Base-by-base conservation (phyloP, 1,140 invertebrate genomes). In the Trichoplusia ni region DNA sequence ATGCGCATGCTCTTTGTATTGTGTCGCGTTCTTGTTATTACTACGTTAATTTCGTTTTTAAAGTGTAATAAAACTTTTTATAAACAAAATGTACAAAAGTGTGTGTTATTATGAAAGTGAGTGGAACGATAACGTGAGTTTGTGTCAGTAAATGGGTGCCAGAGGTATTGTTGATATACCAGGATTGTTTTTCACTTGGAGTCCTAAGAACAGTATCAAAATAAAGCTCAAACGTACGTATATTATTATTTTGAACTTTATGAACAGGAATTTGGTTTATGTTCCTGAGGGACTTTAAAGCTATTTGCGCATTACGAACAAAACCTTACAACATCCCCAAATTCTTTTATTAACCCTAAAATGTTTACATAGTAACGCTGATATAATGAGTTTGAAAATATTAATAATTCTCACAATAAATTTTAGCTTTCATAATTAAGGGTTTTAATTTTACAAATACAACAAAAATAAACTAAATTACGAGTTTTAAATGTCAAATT, bases 191-290 rank as follows among this genome's bases (percentile, higher is more conserved):
- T 73, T 71, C 66, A 83, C 84, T 81, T 90, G 85, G 87, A 90
- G 81, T 71, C 85, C 85, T 16, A 90, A 86, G 77, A 85, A 84
- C 69, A 87, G 67, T 75, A 79, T 90, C 84, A 90, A 88, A 77
- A 90, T 90, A 82, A 90, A 88, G 73, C 81, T 90, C 18, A 90
- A 90, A 87, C 85, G 87, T 90, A 86, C 46, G 87, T 89, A 66
- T 46, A 47, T 35, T 29, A 44, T 25, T 11, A 6, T 42, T 19
- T 6, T 42, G 16, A 14, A 37, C 14, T n/a, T 1, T n/a, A 13
- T 37, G 4, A 4, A 37, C 11, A n/a, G n/a, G n/a, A n/a, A n/a
- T n/a, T n/a, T n/a, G n/a, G n/a, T n/a, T n/a, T n/a, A n/a, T n/a
- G n/a, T n/a, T n/a, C n/a, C n/a, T n/a, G n/a, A n/a, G n/a, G n/a